Conservation (phyloP, 23 tunicate genomes). For the Phallusia fumigata region DNA sequence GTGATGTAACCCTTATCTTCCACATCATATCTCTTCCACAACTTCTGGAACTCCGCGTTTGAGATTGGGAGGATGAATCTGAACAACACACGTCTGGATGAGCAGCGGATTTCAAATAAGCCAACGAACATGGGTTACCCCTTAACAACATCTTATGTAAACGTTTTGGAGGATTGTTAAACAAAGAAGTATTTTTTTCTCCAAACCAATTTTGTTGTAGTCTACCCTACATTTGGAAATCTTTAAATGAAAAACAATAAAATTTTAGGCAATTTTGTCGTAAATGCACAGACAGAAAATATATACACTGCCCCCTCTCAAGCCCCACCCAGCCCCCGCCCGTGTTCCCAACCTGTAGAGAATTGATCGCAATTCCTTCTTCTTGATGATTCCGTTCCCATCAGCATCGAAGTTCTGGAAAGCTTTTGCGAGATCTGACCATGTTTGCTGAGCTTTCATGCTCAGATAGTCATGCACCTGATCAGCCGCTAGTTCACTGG, state of each 20-base stretch:
- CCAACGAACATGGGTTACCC: no score
- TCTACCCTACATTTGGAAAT: no score
- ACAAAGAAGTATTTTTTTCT: no score
- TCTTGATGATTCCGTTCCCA: constrained; percentile 82
- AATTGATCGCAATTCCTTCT: constrained; percentile 71
- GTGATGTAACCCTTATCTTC: constrained; percentile 74
- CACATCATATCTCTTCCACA: constrained; percentile 80
- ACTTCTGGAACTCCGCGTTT: constrained; percentile 66
- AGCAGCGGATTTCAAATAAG: no score
- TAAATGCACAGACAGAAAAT: no score
- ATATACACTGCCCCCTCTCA: no score
- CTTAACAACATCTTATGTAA: no score
- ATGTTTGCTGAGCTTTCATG: constrained; percentile 81
- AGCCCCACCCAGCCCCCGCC: no score
- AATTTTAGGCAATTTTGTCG: no score
- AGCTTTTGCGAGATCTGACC: constrained; percentile 72
- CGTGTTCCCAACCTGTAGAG: constrained; percentile 69
- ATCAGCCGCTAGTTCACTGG: constrained; percentile 75
- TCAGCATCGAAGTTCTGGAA: constrained; percentile 78
- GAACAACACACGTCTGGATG: no score
- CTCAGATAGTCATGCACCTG: constrained; percentile 76
- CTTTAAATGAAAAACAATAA: not conserved
- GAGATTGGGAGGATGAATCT: constrained; percentile 87
- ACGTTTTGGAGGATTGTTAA: no score
- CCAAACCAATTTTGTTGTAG: no score